Base-by-base conservation (phyloP, 2,888 invertebrate genomes). In the Acronicta alni region DNA sequence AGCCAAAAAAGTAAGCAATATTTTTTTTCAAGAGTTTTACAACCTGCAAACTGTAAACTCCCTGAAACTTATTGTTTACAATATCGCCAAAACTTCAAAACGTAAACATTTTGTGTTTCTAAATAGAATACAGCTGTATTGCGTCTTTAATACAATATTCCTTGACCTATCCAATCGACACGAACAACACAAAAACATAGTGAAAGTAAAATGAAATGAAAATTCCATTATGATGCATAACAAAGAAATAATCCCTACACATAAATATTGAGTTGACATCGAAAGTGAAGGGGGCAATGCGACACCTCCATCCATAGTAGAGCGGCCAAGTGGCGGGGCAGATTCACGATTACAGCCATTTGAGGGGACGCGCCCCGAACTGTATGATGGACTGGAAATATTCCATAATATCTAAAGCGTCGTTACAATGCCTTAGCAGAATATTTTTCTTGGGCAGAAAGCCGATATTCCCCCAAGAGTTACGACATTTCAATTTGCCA, bases 401-500 rank as follows among this genome's bases (percentile, higher is more conserved):
- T 92, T 89, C 89, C 89, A 89, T 91, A 92, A 92, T 92, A 92
- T 90, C 90, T 87, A 83, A 83, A 89, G 87, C 90, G 86, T 87
- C 88, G 89, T 91, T 90, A 93, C 92, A 93, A 93, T 92, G 91
- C 89, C 90, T 89, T 90, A 89, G 89, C 80, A 86, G 92, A 93
- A 92, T 92, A 93, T 93, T 93, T 92, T 94, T 92, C 93, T 93
- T 91, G 89, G 88, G 89, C 90, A 91, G 92, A 94, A 94, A 94
- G 93, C 92, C 93, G 94, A 94, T 93, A 94, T 94, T 93, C 94
- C 94, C 94, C 91, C 87, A 93, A 94, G 94, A 94, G 93, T 94
- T 94, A 94, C 94, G 94, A 94, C 94, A 94, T 94, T 94, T 94
- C 94, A 94, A 94, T 94, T 94, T 94, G 94, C 94, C 92, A 94